Evolutionary conservation across 2,888 invertebrate genomes (phyloP).

Genomic region (Meloe dianella): DNA sequence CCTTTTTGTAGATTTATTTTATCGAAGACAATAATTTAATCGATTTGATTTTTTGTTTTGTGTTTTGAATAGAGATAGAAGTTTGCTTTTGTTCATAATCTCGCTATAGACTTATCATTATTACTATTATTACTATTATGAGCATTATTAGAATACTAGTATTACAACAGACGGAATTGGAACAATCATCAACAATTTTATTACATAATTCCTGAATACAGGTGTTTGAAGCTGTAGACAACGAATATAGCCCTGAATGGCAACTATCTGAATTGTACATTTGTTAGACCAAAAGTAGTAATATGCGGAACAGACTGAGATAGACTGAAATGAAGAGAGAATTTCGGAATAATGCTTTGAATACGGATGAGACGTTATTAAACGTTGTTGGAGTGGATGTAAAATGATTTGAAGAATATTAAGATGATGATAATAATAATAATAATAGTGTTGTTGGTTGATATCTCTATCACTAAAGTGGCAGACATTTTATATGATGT

Average conservation of each 20-base stretch:
- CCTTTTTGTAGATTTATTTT: no score
- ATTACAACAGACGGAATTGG: not conserved
- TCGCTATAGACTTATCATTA: not conserved
- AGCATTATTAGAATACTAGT: no score
- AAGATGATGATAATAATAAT: not conserved
- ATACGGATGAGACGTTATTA: slow-evolving; percentile 19
- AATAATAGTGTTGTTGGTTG: slow-evolving; percentile 4
- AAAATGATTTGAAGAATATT: slow-evolving; percentile 16
- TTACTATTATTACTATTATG: not conserved
- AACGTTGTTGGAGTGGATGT: slow-evolving; percentile 14
- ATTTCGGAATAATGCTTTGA: slow-evolving; percentile 11
- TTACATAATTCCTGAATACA: slow-evolving; percentile 5
- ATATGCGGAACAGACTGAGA: not conserved
- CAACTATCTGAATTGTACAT: not conserved
- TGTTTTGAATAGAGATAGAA: not conserved
- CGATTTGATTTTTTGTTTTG: no score
- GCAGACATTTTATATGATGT: not conserved
- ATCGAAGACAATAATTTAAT: no score
- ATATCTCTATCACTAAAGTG: slow-evolving; percentile 12
- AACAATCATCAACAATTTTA: not conserved
- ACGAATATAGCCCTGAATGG: not conserved
- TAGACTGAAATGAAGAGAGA: not conserved
- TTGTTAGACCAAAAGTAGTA: not conserved
- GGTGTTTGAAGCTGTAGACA: slow-evolving; percentile 14
- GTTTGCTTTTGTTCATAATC: not conserved